Evolutionary conservation across 2,113 vertebrate genomes (phyloP).

Genomic region (Camelus dromedarius): DNA sequence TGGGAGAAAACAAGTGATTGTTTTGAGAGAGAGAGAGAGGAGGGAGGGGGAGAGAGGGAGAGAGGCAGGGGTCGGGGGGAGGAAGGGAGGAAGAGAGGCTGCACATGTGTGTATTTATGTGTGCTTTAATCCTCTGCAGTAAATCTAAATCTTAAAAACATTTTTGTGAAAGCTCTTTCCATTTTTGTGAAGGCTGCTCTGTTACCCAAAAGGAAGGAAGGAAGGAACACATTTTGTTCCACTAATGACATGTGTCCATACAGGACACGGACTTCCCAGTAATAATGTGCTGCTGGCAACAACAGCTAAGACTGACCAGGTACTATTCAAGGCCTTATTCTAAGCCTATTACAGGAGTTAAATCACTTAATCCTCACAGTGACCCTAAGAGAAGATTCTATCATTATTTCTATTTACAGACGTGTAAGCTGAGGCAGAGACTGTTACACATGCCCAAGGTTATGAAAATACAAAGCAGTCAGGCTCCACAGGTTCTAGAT

Average conservation of each 20-base stretch:
- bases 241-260: background rate
- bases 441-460: background rate
- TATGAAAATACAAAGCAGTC: background rate
- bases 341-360: background rate
- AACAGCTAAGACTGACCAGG: background rate
- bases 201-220: background rate
- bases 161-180: constrained; percentile 59
- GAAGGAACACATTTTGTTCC: background rate
- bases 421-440: background rate
- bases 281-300: background rate
- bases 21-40: background rate
- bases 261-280: background rate
- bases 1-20: background rate
- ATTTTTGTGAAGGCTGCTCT: background rate
- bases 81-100: background rate
- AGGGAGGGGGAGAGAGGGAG: background rate
- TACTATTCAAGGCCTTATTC: background rate
- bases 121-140: constrained; percentile 33
- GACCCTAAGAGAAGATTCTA: background rate
- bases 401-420: background rate
- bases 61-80: no score
- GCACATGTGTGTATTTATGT: background rate
- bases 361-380: background rate
- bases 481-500: background rate
- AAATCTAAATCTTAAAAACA: constrained; percentile 33